A percentile compares a stretch with the other conserved stretches of the same genome.
Conservation (phyloP, 2,113 vertebrate species). For the Nesogale talazaci region DNA sequence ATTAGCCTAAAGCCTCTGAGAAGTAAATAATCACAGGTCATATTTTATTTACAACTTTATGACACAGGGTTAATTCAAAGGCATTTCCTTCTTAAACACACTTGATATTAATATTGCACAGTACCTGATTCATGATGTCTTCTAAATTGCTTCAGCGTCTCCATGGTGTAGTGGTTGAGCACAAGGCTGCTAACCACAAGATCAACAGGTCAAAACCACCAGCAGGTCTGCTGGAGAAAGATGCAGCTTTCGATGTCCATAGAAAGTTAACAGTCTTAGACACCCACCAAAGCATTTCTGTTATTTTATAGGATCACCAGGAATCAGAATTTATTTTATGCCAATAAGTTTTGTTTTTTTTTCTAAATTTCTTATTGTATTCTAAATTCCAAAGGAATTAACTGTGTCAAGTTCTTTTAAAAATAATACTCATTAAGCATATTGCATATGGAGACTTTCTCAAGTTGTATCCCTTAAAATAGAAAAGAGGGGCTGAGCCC, state of each 20-base stretch:
- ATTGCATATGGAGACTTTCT: rapidly evolving
- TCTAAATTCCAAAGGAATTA: not conserved
- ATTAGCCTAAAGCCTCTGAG: not conserved
- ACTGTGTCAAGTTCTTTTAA: not conserved
- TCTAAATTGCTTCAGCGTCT: not conserved
- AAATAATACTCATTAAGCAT: not conserved
- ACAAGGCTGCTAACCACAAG: too few relatives aligned
- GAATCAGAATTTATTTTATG: too few relatives aligned
- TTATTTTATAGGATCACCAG: not conserved
- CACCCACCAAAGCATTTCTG: too few relatives aligned
- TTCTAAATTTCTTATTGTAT: too few relatives aligned
- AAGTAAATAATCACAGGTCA: not conserved
- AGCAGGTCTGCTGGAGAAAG: too few relatives aligned
- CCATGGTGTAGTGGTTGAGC: too few relatives aligned
- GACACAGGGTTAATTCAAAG: not conserved
- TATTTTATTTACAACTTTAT: not conserved
- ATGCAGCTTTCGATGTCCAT: too few relatives aligned
- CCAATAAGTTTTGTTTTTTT: too few relatives aligned
- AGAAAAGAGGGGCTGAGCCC: too few relatives aligned
- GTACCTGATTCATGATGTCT: not conserved
- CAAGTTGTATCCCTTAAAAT: too few relatives aligned
- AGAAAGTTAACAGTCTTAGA: too few relatives aligned
- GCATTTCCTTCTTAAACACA: not conserved
- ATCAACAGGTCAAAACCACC: too few relatives aligned
- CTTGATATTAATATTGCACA: not conserved